Percentiles rank a stretch among this genome's conserved stretches.
Conservation (phyloP, 2,797 vertebrate genomes). For the Lycodopsis pacificus region DNA sequence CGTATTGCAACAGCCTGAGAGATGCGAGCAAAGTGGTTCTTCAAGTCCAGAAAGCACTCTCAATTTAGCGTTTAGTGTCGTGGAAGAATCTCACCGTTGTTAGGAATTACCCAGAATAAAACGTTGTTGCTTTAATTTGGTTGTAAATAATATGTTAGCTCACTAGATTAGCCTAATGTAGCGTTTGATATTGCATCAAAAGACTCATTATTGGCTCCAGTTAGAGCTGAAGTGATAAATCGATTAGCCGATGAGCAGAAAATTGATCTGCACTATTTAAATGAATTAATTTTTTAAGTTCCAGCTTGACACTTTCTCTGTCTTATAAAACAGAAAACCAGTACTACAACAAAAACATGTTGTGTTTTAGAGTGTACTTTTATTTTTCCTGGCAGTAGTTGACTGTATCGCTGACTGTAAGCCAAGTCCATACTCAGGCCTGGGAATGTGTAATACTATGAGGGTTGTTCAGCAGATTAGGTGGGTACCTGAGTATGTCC, state of each 20-base stretch:
- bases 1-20: constrained; percentile 8
- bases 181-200: background rate
- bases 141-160: background rate
- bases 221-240: background rate
- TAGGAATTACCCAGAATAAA: background rate
- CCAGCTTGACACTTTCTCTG: background rate
- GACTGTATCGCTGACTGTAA: background rate
- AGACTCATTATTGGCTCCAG: background rate
- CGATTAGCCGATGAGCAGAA: rapidly evolving
- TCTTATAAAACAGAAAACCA: background rate
- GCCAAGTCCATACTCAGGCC: constrained; percentile 26
- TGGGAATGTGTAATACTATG: constrained; percentile 53
- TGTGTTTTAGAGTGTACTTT: constrained; percentile 9
- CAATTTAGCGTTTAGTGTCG: background rate
- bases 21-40: constrained; percentile 2
- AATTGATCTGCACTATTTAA: background rate
- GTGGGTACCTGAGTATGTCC: constrained; percentile 54
- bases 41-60: background rate
- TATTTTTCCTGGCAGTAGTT: constrained; percentile 18
- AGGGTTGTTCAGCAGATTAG: constrained; percentile 40
- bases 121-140: background rate
- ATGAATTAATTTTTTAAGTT: background rate
- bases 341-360: background rate
- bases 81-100: background rate
- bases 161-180: background rate